phyloP scores from a whole-genome alignment of 2,113 vertebrate species.

The Calidris pygmaea region DNA sequence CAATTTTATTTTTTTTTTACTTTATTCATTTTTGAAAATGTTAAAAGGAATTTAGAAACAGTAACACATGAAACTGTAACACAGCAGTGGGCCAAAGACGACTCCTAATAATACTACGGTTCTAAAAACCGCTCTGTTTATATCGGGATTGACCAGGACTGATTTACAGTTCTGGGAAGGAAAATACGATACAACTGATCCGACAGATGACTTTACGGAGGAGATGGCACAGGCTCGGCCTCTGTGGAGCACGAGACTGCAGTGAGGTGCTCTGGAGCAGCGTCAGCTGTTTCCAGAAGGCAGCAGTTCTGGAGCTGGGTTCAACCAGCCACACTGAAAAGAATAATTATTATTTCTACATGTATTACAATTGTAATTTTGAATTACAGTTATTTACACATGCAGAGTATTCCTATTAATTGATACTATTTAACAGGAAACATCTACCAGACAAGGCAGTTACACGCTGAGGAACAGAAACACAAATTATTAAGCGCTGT shows the following conservation, averaged over 20 bases:
- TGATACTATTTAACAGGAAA: not conserved
- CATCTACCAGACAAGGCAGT: not conserved
- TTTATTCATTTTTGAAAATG: not conserved
- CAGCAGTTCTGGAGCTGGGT: not conserved
- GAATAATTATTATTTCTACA: not conserved
- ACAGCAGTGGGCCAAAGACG: not conserved
- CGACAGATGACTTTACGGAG: not conserved
- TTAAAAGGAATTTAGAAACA: not conserved
- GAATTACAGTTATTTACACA: not conserved
- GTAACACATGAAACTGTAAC: not conserved
- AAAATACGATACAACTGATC: not conserved
- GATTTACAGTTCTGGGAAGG: slow-evolving; percentile 25
- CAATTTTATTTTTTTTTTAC: not conserved
- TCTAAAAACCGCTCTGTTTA: not conserved
- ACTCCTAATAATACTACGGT: not conserved
- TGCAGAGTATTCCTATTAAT: not conserved
- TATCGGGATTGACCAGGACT: not conserved
- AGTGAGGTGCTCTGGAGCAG: not conserved
- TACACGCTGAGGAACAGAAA: not conserved
- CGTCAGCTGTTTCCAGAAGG: not conserved
- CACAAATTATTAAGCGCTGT: not conserved
- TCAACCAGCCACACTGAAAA: not conserved
- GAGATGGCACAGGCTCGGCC: not conserved
- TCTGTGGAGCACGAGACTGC: not conserved
- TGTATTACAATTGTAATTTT: not conserved